Evolutionary conservation across 2,113 vertebrate genomes (phyloP).

Genomic region (Prolemur simus): DNA sequence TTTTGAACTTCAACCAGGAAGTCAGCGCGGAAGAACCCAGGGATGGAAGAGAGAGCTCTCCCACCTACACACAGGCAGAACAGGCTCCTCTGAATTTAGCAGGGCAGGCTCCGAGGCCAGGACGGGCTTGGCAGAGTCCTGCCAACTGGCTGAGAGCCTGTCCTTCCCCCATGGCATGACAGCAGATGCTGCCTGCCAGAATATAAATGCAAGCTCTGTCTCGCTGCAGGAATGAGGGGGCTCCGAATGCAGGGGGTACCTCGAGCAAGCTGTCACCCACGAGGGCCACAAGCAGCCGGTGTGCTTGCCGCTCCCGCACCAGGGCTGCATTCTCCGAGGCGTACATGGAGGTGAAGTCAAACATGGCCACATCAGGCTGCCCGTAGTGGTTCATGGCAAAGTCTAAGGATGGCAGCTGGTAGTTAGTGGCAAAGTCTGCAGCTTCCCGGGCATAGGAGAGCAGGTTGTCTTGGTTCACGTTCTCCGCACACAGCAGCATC

Average conservation of each 20-base stretch:
- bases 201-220: neutral
- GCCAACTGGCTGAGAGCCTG: neutral
- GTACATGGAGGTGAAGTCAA: slow-evolving; percentile 98
- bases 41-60: neutral
- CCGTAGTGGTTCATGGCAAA: slow-evolving; percentile 95
- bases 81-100: neutral
- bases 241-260: slow-evolving; percentile 81
- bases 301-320: slow-evolving; percentile 92
- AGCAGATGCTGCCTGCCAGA: neutral
- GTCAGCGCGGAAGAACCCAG: neutral
- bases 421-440: slow-evolving; percentile 97
- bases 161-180: neutral
- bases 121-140: neutral
- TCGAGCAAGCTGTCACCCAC: slow-evolving; percentile 98
- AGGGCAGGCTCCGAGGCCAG: neutral
- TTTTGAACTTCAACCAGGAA: neutral
- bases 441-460: slow-evolving; percentile 95
- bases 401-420: slow-evolving; percentile 96
- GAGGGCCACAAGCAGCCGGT: slow-evolving; percentile 93
- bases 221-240: neutral
- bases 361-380: slow-evolving; percentile 98
- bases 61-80: neutral
- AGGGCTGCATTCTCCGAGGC: slow-evolving; percentile 96
- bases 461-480: slow-evolving; percentile 95
- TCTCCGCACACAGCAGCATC: slow-evolving; percentile 91